Base-by-base conservation (phyloP, 2,888 invertebrate genomes). In the Masnerella sp. region DNA sequence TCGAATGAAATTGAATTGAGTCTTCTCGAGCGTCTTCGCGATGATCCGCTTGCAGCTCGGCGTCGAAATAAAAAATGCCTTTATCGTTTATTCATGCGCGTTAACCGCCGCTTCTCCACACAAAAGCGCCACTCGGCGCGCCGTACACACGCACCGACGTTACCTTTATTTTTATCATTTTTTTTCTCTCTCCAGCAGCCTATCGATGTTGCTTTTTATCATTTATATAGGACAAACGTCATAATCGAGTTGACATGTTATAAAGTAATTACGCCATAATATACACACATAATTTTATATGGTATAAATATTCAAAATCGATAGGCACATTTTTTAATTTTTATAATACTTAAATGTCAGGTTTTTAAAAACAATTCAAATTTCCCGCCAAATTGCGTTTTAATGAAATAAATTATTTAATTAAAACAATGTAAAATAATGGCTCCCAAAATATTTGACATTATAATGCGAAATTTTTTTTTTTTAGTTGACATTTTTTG, bases 51-150 rank as follows among this genome's bases (percentile, higher is more conserved):
- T 49, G 54, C 20, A 45, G 17, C 7, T n/a, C n/a, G n/a, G 11
- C 49, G 22, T 40, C 18, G 52, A 52, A 52, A 56, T 34, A 56
- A 65, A 65, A 65, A 65, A 56, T 22, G 51, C 45, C 68, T 68
- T 68, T 68, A 52, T 68, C 59, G 52, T 68, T 59, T 52, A 52
- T 68, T 68, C 68, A 68, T 68, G 68, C 68, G 20, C 51, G 36
- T 36, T 51, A 68, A 68, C 51, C 58, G 18, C 22, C 36, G 47
- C 58, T 22, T 7, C 45, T 52, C 11, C 36, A 32, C 54, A 56
- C 47, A 56, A 30, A 54, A 25, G 54, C 43, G 7, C n/a, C 0
- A 5, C 32, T 36, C 25, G 25, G 51, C 54, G 15, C 25, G 11
- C 61, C 52, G n/a, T 22, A 5, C 4, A 20, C 11, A 14, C 43